Evolutionary conservation across 2,113 vertebrate genomes (phyloP), one percentile per base, ranked within the genome.

Genomic region (Bungarus multicinctus): DNA sequence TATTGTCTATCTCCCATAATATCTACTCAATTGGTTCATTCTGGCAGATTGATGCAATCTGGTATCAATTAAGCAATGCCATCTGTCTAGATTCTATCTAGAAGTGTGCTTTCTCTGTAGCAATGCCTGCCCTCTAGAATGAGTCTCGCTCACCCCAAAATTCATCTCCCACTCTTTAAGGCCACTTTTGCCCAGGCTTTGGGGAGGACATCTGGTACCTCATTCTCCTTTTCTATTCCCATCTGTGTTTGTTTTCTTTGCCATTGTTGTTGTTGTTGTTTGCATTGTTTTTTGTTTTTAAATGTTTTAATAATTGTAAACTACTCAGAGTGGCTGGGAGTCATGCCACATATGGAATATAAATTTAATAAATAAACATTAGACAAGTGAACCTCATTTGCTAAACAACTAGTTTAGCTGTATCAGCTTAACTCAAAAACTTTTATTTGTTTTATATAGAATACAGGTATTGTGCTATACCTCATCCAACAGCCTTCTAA

Each of bases 321-420:
- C 69, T 20, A 16, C 69, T 39, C n/a, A 22, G 16, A 81, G 69
- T 81, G 5, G 6, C 34, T 81, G n/a, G 34, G 18, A 34, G 34
- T 81, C 69, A 81, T 34, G 69, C 34, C n/a, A 39, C 34, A 20
- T 39, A 39, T 22, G 69, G 69, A 20, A 22, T 81, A 81, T 81
- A 81, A 81, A 39, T 81, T 81, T 81, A 81, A 74, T 74, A 74
- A 20, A 39, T 81, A 20, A 81, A 69, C 2, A 2, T 69, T 30
- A 69, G 60, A 69, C 12, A n/a, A 69, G 30, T 69, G 60, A 69
- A 69, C 30, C 16, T 69, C 60, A 69, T 89, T 92, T 50, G 1
- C 90, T 93, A 81, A 88, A 89, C 92, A 53, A 94, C 81, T 93
- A 93, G 91, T 90, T 96, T 95, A 95, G 92, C 93, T 92, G 92